phyloP scores from a whole-genome alignment of 2,888 invertebrate genomes.

The Atethmia centrago region DNA sequence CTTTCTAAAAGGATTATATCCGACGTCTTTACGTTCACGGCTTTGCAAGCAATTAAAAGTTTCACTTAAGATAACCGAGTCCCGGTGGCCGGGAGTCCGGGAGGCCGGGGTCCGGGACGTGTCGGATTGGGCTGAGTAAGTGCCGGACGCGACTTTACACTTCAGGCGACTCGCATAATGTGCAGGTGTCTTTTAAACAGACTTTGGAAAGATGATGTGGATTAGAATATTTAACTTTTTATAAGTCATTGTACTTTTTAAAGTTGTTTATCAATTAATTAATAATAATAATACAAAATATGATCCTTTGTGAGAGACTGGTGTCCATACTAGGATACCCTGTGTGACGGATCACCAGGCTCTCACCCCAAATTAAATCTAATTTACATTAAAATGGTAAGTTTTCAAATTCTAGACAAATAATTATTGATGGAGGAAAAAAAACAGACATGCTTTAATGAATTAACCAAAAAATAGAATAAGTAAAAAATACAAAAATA shows the following conservation, averaged over 20 bases:
- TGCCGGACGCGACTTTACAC: conserved; percentile 28
- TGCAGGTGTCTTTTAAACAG: conserved; percentile 6
- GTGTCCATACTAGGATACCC: too few species aligned
- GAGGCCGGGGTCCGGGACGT: conserved; percentile 7
- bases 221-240: not conserved
- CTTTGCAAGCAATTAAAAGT: conserved; percentile 63
- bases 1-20: conserved; percentile 49
- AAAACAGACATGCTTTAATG: too few species aligned
- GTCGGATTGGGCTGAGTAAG: conserved; percentile 15
- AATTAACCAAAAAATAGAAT: too few species aligned
- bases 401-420: too few species aligned
- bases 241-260: not conserved
- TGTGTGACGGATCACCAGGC: too few species aligned
- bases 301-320: too few species aligned
- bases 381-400: too few species aligned
- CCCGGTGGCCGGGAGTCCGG: conserved; percentile 23
- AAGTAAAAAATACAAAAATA: too few species aligned
- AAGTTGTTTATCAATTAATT: not conserved
- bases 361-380: too few species aligned
- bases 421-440: too few species aligned
- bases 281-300: too few species aligned
- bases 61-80: conserved; percentile 56
- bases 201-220: conserved; percentile 12
- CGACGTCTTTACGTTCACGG: conserved; percentile 54
- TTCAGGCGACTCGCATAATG: conserved; percentile 28